Conservation (phyloP, 2,113 vertebrate species). For the Gavia stellata region DNA sequence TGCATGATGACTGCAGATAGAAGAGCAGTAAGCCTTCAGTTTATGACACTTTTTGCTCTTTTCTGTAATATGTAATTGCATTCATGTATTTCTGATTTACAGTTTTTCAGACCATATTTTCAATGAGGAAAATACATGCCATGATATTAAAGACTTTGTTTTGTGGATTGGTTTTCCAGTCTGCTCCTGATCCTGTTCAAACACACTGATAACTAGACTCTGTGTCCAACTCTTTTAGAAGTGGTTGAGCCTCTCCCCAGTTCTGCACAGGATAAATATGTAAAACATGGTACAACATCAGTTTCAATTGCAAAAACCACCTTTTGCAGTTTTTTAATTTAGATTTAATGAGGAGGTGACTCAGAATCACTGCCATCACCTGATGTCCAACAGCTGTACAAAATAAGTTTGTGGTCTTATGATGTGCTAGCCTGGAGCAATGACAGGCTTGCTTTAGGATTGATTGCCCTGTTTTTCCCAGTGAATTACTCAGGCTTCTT, state of each 20-base stretch:
- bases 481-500: background rate
- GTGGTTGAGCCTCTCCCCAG: background rate
- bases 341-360: background rate
- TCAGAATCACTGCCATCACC: background rate
- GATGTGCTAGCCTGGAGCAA: background rate
- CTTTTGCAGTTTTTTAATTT: background rate
- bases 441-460: background rate
- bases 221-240: background rate
- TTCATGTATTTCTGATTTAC: background rate
- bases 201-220: background rate
- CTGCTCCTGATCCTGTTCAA: background rate
- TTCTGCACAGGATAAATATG: background rate
- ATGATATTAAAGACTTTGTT: background rate
- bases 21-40: background rate
- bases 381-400: background rate
- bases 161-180: background rate
- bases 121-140: background rate
- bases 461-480: background rate
- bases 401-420: background rate
- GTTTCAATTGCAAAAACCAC: background rate
- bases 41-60: background rate
- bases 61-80: background rate
- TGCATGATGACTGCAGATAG: background rate
- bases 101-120: background rate
- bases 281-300: background rate